These are phyloP conservation scores for Erpetoichthys calabaricus DNA, from an alignment of 2,797 vertebrate species.

Conservation along the genomic window DNA sequence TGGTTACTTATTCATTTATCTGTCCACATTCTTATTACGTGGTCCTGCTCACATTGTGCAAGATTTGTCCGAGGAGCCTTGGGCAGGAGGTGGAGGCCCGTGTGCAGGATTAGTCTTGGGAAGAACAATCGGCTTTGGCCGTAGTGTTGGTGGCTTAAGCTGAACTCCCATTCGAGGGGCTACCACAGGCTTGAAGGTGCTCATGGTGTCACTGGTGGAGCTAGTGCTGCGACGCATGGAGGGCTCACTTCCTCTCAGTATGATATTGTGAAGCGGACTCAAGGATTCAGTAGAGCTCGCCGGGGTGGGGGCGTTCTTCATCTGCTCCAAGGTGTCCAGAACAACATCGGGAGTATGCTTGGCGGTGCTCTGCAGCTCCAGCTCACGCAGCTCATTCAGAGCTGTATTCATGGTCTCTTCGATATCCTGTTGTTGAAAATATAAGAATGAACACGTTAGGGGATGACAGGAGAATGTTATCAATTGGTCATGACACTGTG, in stretches of 20 bases:
- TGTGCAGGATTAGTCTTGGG: slow-evolving; percentile 69
- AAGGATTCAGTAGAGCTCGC: slow-evolving; percentile 60
- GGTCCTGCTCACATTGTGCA: slow-evolving; percentile 79
- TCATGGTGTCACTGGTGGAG: slow-evolving; percentile 81
- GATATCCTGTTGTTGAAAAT: slow-evolving; percentile 64
- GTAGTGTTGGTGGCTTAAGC: slow-evolving; percentile 85
- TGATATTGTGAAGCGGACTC: slow-evolving; percentile 50
- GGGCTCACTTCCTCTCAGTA: slow-evolving; percentile 62
- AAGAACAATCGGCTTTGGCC: slow-evolving; percentile 87
- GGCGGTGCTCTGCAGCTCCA: slow-evolving; percentile 87
- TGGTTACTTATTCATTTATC: slow-evolving; percentile 33
- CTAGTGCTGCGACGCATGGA: slow-evolving; percentile 79
- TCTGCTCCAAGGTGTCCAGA: slow-evolving; percentile 88
- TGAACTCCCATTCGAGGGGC: slow-evolving; percentile 92
- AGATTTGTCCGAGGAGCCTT: slow-evolving; percentile 84
- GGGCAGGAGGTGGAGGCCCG: slow-evolving; percentile 55
- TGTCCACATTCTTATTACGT: slow-evolving; percentile 16
- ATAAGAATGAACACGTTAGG: slow-evolving; percentile 7
- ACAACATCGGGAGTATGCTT: slow-evolving; percentile 95
- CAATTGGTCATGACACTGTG: no score
- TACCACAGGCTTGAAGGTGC: slow-evolving; percentile 87
- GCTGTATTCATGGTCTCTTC: slow-evolving; percentile 97
- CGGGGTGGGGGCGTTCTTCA: slow-evolving; percentile 59
- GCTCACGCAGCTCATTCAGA: slow-evolving; percentile 86
- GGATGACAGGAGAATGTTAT: not conserved